phyloP scores from a whole-genome alignment of 2,888 invertebrate species.

The Dorcus hopei region DNA sequence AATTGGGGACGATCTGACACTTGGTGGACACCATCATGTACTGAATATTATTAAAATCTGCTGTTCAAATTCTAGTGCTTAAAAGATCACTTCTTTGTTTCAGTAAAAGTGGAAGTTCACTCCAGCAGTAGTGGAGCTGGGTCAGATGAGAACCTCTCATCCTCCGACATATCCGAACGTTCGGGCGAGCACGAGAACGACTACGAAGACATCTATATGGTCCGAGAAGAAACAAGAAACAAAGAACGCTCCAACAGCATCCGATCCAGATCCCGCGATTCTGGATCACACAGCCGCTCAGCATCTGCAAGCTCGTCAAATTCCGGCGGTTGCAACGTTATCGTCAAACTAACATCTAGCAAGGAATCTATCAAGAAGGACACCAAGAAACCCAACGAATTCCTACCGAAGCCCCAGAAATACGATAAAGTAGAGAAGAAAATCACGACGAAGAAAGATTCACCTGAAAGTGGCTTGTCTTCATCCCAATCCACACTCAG shows the following conservation, averaged over 20 bases:
- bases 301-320: constrained; percentile 48
- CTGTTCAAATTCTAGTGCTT: too few species aligned
- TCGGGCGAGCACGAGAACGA: constrained; percentile 63
- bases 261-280: constrained; percentile 51
- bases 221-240: constrained; percentile 57
- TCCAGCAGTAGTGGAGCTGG: constrained; percentile 66
- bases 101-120: constrained; percentile 86
- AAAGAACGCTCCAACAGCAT: constrained; percentile 27
- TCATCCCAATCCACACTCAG: constrained; percentile 47
- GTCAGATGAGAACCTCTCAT: constrained; percentile 61
- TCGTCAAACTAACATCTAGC: constrained; percentile 39
- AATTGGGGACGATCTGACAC: too few species aligned
- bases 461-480: constrained; percentile 43
- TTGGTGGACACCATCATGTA: too few species aligned
- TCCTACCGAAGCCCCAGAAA: constrained; percentile 44
- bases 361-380: constrained; percentile 21
- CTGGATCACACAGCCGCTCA: constrained; percentile 75
- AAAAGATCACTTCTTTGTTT: constrained; percentile 17
- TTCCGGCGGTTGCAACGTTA: constrained; percentile 45
- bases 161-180: constrained; percentile 54
- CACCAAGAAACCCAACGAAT: constrained; percentile 41
- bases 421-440: constrained; percentile 39
- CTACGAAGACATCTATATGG: constrained; percentile 78
- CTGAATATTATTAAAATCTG: too few species aligned
- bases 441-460: constrained; percentile 23